Evolutionary conservation across 1,140 invertebrate genomes (phyloP).

Genomic region (Drosophila kikkawai): DNA sequence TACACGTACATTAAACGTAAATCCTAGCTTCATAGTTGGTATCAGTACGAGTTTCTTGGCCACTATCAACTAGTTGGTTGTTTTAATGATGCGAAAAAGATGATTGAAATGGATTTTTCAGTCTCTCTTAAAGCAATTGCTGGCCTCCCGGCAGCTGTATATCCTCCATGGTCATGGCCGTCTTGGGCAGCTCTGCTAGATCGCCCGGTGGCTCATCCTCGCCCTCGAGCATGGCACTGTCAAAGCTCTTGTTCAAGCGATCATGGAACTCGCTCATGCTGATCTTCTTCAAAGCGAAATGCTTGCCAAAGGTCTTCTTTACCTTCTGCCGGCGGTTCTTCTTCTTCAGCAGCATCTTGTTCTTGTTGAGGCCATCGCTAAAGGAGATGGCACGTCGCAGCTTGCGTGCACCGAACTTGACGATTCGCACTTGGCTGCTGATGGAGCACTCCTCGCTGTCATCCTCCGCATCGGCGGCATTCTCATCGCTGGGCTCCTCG

Average conservation of each 20-base stretch:
- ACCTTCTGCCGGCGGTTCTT: conserved; percentile 67
- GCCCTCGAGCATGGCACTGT: conserved; percentile 68
- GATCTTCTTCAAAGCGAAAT: conserved; percentile 69
- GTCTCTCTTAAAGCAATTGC: conserved; percentile 29
- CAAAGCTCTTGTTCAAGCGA: conserved; percentile 74
- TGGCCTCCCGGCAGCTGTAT: conserved; percentile 56
- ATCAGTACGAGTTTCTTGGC: conserved; percentile 44
- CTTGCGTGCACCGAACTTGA: conserved; percentile 67
- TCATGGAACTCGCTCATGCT: conserved; percentile 76
- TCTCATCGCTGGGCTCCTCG: conserved; percentile 73
- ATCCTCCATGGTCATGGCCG: conserved; percentile 60
- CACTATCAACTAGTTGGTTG: conserved; percentile 32
- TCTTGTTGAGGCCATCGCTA: conserved; percentile 76
- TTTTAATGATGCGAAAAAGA: conserved; percentile 13
- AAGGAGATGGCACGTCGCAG: conserved; percentile 68
- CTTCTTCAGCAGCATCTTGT: conserved; percentile 71
- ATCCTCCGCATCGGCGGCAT: conserved; percentile 66
- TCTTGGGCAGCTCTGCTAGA: conserved; percentile 1
- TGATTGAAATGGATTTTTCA: conserved; percentile 29
- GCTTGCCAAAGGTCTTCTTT: conserved; percentile 77
- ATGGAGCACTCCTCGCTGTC: conserved; percentile 65
- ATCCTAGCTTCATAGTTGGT: conserved; percentile 43
- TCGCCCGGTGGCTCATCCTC: conserved; percentile 44
- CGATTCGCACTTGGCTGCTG: conserved; percentile 60
- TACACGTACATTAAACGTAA: conserved; percentile 28